phyloP scores from a whole-genome alignment of 1,140 invertebrate species.

The Heterodera carotae region DNA sequence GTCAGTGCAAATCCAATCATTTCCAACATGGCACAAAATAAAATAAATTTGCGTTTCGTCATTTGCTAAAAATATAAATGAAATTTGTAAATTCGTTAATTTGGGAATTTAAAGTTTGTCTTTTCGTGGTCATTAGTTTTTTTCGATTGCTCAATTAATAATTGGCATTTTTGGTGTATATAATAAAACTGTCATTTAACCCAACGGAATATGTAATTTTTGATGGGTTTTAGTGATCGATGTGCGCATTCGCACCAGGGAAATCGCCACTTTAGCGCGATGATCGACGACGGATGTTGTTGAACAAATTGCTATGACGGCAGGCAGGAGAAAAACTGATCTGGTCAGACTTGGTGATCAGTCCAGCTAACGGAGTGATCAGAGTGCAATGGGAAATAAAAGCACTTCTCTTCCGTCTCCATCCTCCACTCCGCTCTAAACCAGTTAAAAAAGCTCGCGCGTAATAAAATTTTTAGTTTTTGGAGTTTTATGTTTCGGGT shows the following conservation, averaged over 20 bases:
- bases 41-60: conserved; percentile 1
- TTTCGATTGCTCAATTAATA: background rate
- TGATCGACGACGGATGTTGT: background rate
- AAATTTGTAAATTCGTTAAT: background rate
- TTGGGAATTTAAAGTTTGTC: too few relatives aligned
- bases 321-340: too few relatives aligned
- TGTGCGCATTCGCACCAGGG: background rate
- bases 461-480: too few relatives aligned
- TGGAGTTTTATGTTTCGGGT: too few relatives aligned
- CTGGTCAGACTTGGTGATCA: background rate
- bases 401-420: background rate
- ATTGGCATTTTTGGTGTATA: too few relatives aligned
- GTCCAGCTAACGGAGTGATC: background rate
- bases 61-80: background rate
- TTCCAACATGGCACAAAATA: background rate
- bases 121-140: too few relatives aligned
- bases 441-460: background rate
- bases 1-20: conserved; percentile 2
- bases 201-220: background rate
- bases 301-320: background rate
- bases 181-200: too few relatives aligned
- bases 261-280: background rate
- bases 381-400: background rate
- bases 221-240: background rate
- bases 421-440: background rate